Percentiles rank a stretch among this genome's conserved stretches.
Conservation (phyloP, 2,113 vertebrate species). For the Lipotes vexillifer region DNA sequence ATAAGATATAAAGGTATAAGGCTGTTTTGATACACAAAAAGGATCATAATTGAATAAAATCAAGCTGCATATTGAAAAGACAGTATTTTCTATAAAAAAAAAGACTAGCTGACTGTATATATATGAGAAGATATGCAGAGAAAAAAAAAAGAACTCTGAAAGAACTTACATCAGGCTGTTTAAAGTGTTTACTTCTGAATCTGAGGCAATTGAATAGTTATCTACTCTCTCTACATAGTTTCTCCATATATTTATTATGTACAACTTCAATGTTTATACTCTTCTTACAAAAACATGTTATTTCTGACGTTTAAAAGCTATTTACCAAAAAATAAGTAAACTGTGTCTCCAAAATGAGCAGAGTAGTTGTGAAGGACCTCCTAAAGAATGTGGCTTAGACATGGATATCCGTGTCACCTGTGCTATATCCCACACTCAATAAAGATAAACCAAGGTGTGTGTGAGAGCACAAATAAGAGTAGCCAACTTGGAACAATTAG, state of each 20-base stretch:
- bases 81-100: background rate
- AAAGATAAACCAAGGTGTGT: background rate
- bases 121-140: background rate
- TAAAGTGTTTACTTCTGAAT: background rate
- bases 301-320: background rate
- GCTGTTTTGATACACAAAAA: background rate
- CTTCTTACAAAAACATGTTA: background rate
- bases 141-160: background rate
- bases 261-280: background rate
- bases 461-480: background rate
- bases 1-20: background rate
- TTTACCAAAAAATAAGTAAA: background rate
- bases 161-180: background rate
- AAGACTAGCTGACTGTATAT: background rate
- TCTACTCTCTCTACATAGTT: background rate
- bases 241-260: background rate
- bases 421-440: background rate
- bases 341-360: background rate
- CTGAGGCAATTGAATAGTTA: background rate
- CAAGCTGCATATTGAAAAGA: background rate
- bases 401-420: background rate
- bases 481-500: background rate
- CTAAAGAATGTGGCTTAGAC: background rate
- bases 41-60: background rate
- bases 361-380: background rate